phyloP scores from a whole-genome alignment of 1,140 invertebrate species.

The Tetragnatha versicolor region DNA sequence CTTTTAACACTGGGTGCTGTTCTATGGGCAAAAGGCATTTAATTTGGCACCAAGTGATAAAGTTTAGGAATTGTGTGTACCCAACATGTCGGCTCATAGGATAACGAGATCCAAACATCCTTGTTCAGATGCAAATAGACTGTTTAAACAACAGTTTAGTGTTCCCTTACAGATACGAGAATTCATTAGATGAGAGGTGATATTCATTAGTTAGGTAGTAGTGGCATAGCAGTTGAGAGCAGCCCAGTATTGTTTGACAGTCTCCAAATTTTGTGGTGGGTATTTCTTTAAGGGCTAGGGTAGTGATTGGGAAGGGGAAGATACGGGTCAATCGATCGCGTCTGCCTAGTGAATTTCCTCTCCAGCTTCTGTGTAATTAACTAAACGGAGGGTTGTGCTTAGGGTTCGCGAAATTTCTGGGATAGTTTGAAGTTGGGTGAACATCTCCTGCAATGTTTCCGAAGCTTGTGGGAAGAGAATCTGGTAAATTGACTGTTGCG shows the following conservation, averaged over 20 bases:
- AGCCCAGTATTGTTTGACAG: not conserved
- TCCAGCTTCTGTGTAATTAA: constrained; percentile 2
- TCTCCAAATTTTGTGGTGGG: constrained; percentile 11
- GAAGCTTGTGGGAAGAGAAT: no score
- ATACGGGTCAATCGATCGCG: not conserved
- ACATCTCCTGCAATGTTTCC: no score
- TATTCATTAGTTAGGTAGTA: constrained; percentile 40
- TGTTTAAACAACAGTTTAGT: constrained; percentile 45
- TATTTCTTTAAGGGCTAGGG: constrained; percentile 23
- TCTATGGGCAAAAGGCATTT: constrained; percentile 32
- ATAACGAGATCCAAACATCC: constrained; percentile 33
- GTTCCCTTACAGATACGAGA: constrained; percentile 47
- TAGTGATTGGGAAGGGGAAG: constrained; percentile 1
- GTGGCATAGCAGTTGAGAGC: constrained; percentile 2
- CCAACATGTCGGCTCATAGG: constrained; percentile 20
- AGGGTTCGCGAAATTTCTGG: no score
- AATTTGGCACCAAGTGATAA: constrained; percentile 32
- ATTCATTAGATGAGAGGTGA: constrained; percentile 36
- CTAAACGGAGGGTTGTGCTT: no score
- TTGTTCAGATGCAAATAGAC: constrained; percentile 52
- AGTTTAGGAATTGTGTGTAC: constrained; percentile 19
- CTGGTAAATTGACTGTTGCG: no score
- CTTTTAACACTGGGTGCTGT: not conserved
- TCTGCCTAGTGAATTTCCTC: not conserved
- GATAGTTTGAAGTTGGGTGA: no score